phyloP scores from a whole-genome alignment of 2,113 vertebrate genomes.

The Melanostigma gelatinosum region DNA sequence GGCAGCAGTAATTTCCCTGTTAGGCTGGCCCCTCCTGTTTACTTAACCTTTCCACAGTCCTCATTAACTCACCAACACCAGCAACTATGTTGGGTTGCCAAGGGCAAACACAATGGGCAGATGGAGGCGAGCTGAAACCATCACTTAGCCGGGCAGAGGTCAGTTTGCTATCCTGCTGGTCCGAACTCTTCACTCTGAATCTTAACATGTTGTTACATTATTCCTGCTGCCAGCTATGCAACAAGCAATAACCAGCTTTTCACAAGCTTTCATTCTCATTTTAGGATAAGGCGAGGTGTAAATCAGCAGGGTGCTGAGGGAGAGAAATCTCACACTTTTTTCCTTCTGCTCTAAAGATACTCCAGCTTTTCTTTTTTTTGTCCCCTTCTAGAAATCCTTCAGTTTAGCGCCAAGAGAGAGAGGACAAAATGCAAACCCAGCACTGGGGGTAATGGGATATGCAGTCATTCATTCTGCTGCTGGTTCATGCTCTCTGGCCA shows the following conservation, averaged over 20 bases:
- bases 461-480: slow-evolving; percentile 77
- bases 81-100: slow-evolving; percentile 77
- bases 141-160: slow-evolving; percentile 76
- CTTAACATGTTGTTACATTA: slow-evolving; percentile 73
- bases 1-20: slow-evolving; percentile 78
- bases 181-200: slow-evolving; percentile 54
- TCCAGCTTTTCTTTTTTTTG: slow-evolving; percentile 15
- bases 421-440: slow-evolving; percentile 77
- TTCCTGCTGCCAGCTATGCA: slow-evolving; percentile 56
- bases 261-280: slow-evolving; percentile 52
- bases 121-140: slow-evolving; percentile 74
- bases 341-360: slow-evolving; percentile 47
- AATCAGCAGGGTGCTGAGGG: slow-evolving; percentile 46
- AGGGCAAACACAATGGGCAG: slow-evolving; percentile 80
- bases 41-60: slow-evolving; percentile 84
- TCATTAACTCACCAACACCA: slow-evolving; percentile 82
- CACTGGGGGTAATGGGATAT: slow-evolving; percentile 76
- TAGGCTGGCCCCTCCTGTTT: slow-evolving; percentile 82
- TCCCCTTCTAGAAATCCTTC: slow-evolving; percentile 48
- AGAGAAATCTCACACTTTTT: slow-evolving; percentile 44
- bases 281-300: slow-evolving; percentile 36
- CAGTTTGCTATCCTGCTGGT: slow-evolving; percentile 65
- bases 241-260: slow-evolving; percentile 51
- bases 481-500: slow-evolving; percentile 75
- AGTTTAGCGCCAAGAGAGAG: slow-evolving; percentile 61